Evolutionary conservation across 1,140 invertebrate genomes (phyloP).

Genomic region (Ceratosolen fusciceps): DNA sequence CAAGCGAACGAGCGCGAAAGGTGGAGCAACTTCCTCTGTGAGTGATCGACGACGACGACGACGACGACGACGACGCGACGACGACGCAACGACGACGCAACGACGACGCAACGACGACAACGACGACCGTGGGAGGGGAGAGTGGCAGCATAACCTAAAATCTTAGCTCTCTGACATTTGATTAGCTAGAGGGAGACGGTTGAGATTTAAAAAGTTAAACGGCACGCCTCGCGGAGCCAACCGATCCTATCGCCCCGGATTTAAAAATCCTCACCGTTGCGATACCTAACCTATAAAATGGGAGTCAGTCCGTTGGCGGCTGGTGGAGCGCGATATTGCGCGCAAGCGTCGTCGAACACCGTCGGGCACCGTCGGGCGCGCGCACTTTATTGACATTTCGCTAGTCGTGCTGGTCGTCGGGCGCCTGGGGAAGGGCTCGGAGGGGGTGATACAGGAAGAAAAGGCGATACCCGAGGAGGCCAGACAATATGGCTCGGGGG

Average conservation of each 20-base stretch:
- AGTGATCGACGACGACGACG: no score
- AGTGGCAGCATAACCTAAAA: neutral
- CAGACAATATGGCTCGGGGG: conserved; percentile 38
- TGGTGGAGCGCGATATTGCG: neutral
- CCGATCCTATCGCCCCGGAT: neutral
- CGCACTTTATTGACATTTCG: conserved; percentile 46
- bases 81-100: no score
- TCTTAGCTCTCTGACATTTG: neutral
- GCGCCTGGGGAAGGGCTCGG: neutral
- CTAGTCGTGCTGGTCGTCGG: neutral
- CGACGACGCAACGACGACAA: no score
- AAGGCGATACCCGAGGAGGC: neutral
- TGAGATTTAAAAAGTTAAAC: neutral
- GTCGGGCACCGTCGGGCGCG: neutral
- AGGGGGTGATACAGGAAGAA: neutral
- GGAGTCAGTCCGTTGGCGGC: neutral
- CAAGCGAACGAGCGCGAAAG: no score
- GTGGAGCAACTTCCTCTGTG: no score
- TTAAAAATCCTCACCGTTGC: neutral
- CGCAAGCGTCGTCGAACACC: conserved; percentile 36
- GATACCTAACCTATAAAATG: conserved; percentile 30
- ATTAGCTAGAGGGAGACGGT: neutral
- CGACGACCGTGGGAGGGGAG: no score
- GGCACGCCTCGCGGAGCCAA: neutral
- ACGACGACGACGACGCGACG: no score